Percentiles rank a stretch among this genome's conserved stretches.
Conservation (phyloP, 1,140 invertebrate species). For the Tetragnatha versicolor region DNA sequence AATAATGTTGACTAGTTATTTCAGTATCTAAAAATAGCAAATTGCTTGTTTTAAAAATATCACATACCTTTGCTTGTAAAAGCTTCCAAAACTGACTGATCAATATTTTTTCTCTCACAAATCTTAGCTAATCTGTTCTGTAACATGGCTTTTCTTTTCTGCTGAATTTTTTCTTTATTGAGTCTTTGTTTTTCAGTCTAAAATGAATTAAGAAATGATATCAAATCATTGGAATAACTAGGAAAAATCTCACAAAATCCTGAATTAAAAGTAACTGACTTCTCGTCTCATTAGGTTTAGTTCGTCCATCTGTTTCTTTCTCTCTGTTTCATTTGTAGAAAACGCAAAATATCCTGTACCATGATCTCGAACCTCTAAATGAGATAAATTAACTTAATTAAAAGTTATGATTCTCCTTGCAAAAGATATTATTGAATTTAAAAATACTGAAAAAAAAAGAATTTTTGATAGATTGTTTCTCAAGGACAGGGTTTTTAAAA, state of each 20-base stretch:
- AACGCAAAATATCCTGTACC: conserved; percentile 90
- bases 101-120: conserved; percentile 48
- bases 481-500: no score
- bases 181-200: conserved; percentile 33
- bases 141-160: conserved; percentile 39
- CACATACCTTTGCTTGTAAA: not conserved
- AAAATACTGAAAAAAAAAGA: not conserved
- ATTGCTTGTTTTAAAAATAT: no score
- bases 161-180: conserved; percentile 26
- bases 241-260: not conserved
- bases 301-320: conserved; percentile 78
- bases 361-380: conserved; percentile 77
- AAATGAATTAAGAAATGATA: not conserved
- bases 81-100: conserved; percentile 10
- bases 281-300: conserved; percentile 73
- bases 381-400: not conserved
- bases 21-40: no score
- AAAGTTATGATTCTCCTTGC: not conserved
- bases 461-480: no score
- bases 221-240: not conserved
- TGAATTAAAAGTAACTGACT: conserved; percentile 11
- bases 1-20: no score
- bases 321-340: conserved; percentile 79
- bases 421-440: not conserved
- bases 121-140: conserved; percentile 39